Evolutionary conservation across 92 coral and sea anemone genomes (phyloP).

Genomic region (Siderastrea siderea): DNA sequence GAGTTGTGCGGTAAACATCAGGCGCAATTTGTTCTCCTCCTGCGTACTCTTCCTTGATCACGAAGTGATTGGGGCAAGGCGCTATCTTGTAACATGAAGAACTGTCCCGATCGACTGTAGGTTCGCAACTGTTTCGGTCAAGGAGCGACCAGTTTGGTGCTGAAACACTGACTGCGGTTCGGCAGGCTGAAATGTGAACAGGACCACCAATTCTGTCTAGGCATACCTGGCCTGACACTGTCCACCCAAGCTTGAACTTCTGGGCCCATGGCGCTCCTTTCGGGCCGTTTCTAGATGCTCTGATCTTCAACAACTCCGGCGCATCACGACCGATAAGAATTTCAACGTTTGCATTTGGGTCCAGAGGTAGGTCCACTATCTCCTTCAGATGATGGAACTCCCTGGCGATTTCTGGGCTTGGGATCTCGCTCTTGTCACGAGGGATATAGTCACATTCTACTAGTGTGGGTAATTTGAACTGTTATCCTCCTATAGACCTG

Average conservation of each 20-base stretch:
- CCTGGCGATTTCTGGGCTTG: constrained; percentile 38
- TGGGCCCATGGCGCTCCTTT: no score
- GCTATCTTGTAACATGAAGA: background rate
- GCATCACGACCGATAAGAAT: constrained; percentile 34
- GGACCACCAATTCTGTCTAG: no score
- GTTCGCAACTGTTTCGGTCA: no score
- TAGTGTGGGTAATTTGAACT: background rate
- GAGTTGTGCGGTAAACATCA: constrained; percentile 39
- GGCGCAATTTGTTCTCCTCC: constrained; percentile 1
- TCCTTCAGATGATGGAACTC: constrained; percentile 32
- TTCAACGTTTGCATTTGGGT: constrained; percentile 17
- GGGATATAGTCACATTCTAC: constrained; percentile 44
- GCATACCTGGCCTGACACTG: no score
- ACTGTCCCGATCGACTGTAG: background rate
- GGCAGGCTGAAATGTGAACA: no score
- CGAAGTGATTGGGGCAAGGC: constrained; percentile 28
- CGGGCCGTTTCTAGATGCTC: no score
- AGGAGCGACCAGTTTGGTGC: no score
- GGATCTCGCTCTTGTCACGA: constrained; percentile 36
- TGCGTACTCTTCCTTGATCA: constrained; percentile 10
- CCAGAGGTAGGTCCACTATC: constrained; percentile 31
- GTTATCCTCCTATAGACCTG: constrained; percentile 26
- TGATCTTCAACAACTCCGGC: no score
- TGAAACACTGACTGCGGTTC: no score
- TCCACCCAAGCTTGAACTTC: no score